Evolutionary conservation across 2,888 invertebrate genomes (phyloP), one percentile per base, ranked within the genome.

Genomic region (Sarcophaga caerulescens): DNA sequence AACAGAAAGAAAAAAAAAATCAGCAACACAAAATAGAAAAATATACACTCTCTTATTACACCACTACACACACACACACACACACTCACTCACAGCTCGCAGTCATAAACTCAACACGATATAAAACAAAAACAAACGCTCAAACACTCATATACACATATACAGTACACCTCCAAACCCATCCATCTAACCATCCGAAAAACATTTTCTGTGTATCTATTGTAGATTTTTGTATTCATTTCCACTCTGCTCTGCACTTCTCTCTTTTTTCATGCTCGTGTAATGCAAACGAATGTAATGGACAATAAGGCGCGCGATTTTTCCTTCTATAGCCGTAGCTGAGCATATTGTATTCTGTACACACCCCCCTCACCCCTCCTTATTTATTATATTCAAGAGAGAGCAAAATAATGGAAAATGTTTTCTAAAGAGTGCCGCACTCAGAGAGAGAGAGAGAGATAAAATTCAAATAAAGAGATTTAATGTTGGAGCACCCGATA

Each of bases 151-250:
- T 63, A 44, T 12, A 62, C 62, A 63, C 3, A 59, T 59, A 60
- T 59, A 60, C 47, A 77, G 63, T 12, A 80, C 71, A 63, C 17
- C 52, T 60, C 81, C 79, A 52, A 83, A 85, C 70, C 84, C 12
- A 80, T 76, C 63, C 66, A 68, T 78, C 80, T 68, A 84, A 73
- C 78, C 74, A 84, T 84, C 68, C 52, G 19, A 76, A 23, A 60
- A 75, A 70, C 78, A 78, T 85, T 76, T 78, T 81, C 84, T 83
- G 82, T 87, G 84, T 87, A 88, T 88, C 86, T 88, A 86, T 86
- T 84, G 86, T 85, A 80, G 81, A 84, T 81, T 87, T 88, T 85
- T 87, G 84, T 88, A 84, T 88, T 85, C 87, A 88, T 82, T 78
- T 76, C 10, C 17, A 52, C 17, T 17, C 17, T 52, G 5, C 17